A percentile compares a stretch with the other conserved stretches of the same genome.
Conservation (phyloP, 2,888 invertebrate genomes). For the Sphinx pinastri region DNA sequence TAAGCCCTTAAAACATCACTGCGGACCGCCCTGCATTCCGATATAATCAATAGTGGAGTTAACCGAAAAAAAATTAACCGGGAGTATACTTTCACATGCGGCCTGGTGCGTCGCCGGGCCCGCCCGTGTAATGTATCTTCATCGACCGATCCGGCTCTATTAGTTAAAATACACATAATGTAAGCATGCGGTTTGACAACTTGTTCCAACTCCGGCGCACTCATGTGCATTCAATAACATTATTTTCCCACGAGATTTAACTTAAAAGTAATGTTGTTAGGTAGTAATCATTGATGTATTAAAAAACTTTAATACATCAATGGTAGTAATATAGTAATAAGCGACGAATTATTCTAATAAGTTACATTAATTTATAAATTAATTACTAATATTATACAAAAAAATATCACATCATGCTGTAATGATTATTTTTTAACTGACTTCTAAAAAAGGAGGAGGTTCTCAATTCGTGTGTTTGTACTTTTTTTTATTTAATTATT, state of each 20-base stretch:
- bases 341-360: no score
- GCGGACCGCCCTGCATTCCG: constrained; percentile 41
- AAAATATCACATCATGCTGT: no score
- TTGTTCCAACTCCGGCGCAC: neutral
- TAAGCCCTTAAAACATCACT: constrained; percentile 35
- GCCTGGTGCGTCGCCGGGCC: neutral
- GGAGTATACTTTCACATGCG: constrained; percentile 36
- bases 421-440: no score
- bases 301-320: no score
- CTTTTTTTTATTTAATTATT: no score
- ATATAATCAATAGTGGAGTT: constrained; percentile 45
- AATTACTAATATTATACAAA: no score
- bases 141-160: constrained; percentile 15
- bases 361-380: no score
- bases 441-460: no score
- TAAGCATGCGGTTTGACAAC: constrained; percentile 23
- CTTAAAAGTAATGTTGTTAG: neutral
- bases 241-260: constrained; percentile 9
- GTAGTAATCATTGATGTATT: no score
- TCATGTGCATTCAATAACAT: constrained; percentile 13
- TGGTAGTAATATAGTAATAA: no score
- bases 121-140: constrained; percentile 23
- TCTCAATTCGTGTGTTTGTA: no score
- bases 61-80: constrained; percentile 33
- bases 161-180: constrained; percentile 24